Base-by-base conservation (phyloP, 2,113 vertebrate genomes). In the Tachysurus fulvidraco region DNA sequence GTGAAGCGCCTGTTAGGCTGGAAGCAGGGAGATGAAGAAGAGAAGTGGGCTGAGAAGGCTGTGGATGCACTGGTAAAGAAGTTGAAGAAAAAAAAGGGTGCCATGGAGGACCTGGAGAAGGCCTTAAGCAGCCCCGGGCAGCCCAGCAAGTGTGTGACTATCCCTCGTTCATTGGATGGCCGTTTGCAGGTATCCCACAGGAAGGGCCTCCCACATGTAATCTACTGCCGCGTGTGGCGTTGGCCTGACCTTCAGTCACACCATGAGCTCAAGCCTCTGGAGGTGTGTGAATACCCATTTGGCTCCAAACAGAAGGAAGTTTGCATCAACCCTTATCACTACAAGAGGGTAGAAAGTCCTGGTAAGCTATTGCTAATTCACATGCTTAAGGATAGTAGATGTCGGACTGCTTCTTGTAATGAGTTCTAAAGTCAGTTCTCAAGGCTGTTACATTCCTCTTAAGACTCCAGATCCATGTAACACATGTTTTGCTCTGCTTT, bases 261-360 rank as follows among this genome's bases (percentile, higher is more conserved):
- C 88, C 98, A 99, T 0, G 98, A 99, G 94, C 95, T 99, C 88
- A 99, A 99, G 89, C 98, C 98, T 1, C 94, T 99, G 94, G 98
- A 99, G 93, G 96, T 98, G 90, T 99, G 98, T 92, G 98, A 99
- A 91, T 99, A 98, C 94, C 98, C 98, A 23, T 99, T 99, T 90
- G 98, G 98, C 91, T 99, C 98, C 88, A 99, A 99, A 87, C 98
- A 99, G 94, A 99, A 99, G 95, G 98, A 99, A 94, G 98, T 99
- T 89, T 99, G 98, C 95, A 99, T 99, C 94, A 99, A 99, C 94
- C 98, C 98, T 0, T 99, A 99, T 95, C 98, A 99, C 95, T 99
- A 99, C 92, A 99, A 98, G 92, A 94, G 98, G 91, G 98, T 99
- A 90, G 98, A 99, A 91, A 99, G 98, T 94, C 98, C 98, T 92